Base-by-base conservation (phyloP, 2,113 vertebrate species). In the Chaenogobius annularis region DNA sequence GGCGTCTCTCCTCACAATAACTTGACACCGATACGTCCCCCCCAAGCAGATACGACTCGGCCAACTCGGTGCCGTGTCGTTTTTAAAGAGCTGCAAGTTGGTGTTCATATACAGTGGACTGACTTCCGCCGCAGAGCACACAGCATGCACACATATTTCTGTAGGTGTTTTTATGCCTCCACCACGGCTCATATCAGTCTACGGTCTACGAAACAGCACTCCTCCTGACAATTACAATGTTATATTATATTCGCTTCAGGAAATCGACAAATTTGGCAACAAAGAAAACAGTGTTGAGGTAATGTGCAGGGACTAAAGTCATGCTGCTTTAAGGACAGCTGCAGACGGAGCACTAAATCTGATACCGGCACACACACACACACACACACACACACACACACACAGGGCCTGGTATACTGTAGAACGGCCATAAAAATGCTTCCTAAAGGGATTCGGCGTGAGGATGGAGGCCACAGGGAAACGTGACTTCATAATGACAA, bases 251-350 rank as follows among this genome's bases (percentile, higher is more conserved):
- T 63, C 3, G 11, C 46, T 67, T 68, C 68, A 74, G 64, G 35
- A 81, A 77, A 47, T 35, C 63, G 74, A 43, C 70, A 58, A 67
- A 31, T 70, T 0, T 26, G 44, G 40, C 50, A 66, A 72, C 75
- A 81, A 73, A 62, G 37, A 54, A 23, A 48, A 43, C 47, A 48
- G 44, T 73, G 65, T 74, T 50, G 72, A 71, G 54, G n/a, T 12
- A 23, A 64, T 69, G 71, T 69, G 58, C 52, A 72, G 23, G 63
- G 43, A 47, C 31, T 40, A 31, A 47, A 69, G 59, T 65, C 65
- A 64, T 44, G 50, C 55, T 72, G 66, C 62, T 40, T 17, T 61
- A 64, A 31, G 56, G 68, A 70, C 80, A 82, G 79, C 74, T 82
- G 75, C 62, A 66, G 67, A 47, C 23, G 64, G 7, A 66, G 73